These are phyloP conservation scores for Megalonaias nervosa DNA, from an alignment of 1,140 invertebrate species.

Conservation along the genomic window DNA sequence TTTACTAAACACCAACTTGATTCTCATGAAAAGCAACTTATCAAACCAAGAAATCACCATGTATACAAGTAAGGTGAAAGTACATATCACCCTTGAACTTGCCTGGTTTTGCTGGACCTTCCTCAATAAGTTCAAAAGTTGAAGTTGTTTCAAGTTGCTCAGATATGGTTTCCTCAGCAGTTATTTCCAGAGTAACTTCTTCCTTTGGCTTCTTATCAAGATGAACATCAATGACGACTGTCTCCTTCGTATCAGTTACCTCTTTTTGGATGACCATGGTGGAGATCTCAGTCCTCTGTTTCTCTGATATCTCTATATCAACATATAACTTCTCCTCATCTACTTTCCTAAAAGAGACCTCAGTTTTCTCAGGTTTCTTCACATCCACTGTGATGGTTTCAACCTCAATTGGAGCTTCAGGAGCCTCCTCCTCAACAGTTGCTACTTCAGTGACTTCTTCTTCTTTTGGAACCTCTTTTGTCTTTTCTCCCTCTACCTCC, in stretches of 20 bases:
- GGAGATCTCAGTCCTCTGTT: not conserved
- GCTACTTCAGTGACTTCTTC: slow-evolving; percentile 19
- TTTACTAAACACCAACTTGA: too few species aligned
- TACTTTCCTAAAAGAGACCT: not conserved
- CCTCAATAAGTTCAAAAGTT: slow-evolving; percentile 12
- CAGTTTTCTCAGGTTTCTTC: slow-evolving; percentile 6
- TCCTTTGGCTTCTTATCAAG: slow-evolving; percentile 8
- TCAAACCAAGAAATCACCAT: too few species aligned
- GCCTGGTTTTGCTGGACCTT: slow-evolving; percentile 12
- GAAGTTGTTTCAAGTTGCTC: not conserved
- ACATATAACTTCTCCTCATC: not conserved
- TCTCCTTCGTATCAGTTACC: not conserved
- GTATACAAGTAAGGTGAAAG: too few species aligned
- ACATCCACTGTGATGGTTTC: not conserved
- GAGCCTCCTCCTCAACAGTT: not conserved
- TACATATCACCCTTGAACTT: not conserved
- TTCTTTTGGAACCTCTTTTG: slow-evolving; percentile 1
- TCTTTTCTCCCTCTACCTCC: slow-evolving; percentile 8
- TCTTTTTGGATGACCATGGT: slow-evolving; percentile 4
- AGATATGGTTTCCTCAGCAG: not conserved
- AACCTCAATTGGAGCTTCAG: slow-evolving; percentile 7
- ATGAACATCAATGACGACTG: slow-evolving; percentile 14
- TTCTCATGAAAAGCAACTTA: too few species aligned
- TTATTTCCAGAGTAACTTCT: not conserved
- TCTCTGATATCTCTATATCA: slow-evolving; percentile 17